Evolutionary conservation across 2,797 vertebrate species (phyloP), one percentile per base, ranked within the genome.

Genomic region (Halcyon badia): DNA sequence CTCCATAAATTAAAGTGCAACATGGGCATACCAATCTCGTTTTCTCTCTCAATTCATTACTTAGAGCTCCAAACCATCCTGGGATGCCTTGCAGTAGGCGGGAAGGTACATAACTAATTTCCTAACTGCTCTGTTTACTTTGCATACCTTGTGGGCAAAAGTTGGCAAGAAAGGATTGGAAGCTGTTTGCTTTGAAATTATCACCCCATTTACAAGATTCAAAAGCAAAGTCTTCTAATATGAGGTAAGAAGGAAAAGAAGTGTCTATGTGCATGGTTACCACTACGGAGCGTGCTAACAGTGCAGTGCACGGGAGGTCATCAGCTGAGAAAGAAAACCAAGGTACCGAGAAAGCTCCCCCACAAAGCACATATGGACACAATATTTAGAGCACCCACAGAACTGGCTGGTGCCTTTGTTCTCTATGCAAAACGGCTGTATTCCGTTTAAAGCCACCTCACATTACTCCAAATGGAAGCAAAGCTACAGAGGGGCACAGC

Each of bases 121-220:
- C 89, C 89, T 57, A 96, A 83, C 82, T 96, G 71, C 41, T 95
- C 46, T 95, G 89, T 97, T 97, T 98, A 94, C 77, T 94, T 95
- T 95, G 75, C 91, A 87, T 96, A 94, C 93, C 87, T 96, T 95
- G 94, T 93, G 92, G 96, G 92, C 77, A 96, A 90, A 97, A 92
- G 52, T 95, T 97, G 97, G 94, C 97, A 96, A 78, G 92, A 93
- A 87, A 64, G 52, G 62, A 75, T 56, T 96, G 46, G 49, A 92
- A 89, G 49, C 48, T 97, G 94, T 97, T 97, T 97, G 87, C 94
- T 94, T 96, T 83, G 93, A 96, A 98, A 97, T 97, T 98, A 97
- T 95, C 97, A 97, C 95, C 94, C 90, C 88, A 77, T 98, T 97
- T 97, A 95, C 91, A 96, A 90, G 90, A 97, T 92, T 94, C 91